A percentile compares a stretch with the other conserved stretches of the same genome.
phyloP scores from a whole-genome alignment of 2,113 vertebrate genomes.

The Solea solea region DNA sequence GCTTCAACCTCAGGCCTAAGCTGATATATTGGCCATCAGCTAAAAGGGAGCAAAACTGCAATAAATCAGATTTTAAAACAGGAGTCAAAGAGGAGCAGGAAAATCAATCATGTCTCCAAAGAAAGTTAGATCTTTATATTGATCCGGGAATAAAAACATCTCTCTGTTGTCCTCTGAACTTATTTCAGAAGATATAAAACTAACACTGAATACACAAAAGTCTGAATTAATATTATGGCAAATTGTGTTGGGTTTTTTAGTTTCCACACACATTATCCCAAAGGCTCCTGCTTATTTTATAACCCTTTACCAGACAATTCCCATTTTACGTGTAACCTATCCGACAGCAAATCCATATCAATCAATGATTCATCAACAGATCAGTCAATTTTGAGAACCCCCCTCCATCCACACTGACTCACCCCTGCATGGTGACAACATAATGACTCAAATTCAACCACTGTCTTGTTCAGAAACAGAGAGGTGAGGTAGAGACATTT shows the following conservation, averaged over 20 bases:
- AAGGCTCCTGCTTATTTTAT: background rate
- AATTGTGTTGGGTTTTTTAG: background rate
- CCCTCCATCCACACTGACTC: slow-evolving; percentile 34
- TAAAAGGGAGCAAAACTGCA: background rate
- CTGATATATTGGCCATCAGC: slow-evolving; percentile 12
- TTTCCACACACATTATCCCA: background rate
- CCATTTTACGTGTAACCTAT: slow-evolving; percentile 15
- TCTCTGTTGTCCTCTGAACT: background rate
- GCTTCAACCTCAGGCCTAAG: background rate
- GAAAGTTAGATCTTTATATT: background rate
- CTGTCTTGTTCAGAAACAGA: slow-evolving; percentile 16
- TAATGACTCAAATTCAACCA: slow-evolving; percentile 40
- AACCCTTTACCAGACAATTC: background rate
- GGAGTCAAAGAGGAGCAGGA: background rate
- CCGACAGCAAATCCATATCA: slow-evolving; percentile 30
- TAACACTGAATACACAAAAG: too few species aligned
- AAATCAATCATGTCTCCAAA: background rate
- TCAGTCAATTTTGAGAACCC: slow-evolving; percentile 12
- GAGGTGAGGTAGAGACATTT: background rate
- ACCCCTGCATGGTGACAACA: slow-evolving; percentile 45
- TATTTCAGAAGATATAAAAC: too few species aligned
- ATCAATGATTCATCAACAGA: slow-evolving; percentile 65
- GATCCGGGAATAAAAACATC: background rate
- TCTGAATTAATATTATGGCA: too few species aligned
- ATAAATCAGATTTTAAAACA: slow-evolving; percentile 14